Base-by-base conservation (phyloP, 2,797 vertebrate species). In the Enteromius treurensis region DNA sequence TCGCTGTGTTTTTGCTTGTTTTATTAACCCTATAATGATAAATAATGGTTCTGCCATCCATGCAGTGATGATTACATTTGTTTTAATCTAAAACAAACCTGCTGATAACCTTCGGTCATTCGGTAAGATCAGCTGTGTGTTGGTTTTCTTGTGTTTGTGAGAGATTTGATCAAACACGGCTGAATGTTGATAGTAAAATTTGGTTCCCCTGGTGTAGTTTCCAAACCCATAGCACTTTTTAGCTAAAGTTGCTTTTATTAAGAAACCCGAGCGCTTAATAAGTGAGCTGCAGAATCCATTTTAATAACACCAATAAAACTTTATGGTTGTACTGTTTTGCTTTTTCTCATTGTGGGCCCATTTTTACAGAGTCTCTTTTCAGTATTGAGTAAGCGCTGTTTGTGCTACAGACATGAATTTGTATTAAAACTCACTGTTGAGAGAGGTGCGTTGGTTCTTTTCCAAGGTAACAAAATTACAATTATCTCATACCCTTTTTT, bases 251-350 rank as follows among this genome's bases (percentile, higher is more conserved):
- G 40, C 45, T 82, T 82, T 76, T 69, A 82, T 77, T 82, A 76
- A 82, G 73, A 82, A 76, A 68, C 81, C 73, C 11, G 23, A 82
- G 62, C 2, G 1, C 23, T 58, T 65, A 71, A 80, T 80, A 49
- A 62, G 55, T 81, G 19, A 17, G 55, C 23, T 68, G 47, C 78
- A 71, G 32, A 80, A 79, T 71, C 65, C 67, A 29, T 76, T 84
- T 83, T 79, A 84, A 29, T 55, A 49, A 49, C 3, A 8, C 73
- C 70, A 53, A 13, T 83, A 85, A 82, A 85, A 60, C 2, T 84
- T 86, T 81, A 82, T 58, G 19, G 58, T n/a, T 26, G 17, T 65
- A 67, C 60, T 84, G 68, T 76, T 81, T 81, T 75, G 69, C 80
- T 69, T 79, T 80, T 70, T 80, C 64, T 67, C 14, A 58, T 67